Base-by-base conservation (phyloP, 2,888 invertebrate genomes). In the Drosophila maculinotata region DNA sequence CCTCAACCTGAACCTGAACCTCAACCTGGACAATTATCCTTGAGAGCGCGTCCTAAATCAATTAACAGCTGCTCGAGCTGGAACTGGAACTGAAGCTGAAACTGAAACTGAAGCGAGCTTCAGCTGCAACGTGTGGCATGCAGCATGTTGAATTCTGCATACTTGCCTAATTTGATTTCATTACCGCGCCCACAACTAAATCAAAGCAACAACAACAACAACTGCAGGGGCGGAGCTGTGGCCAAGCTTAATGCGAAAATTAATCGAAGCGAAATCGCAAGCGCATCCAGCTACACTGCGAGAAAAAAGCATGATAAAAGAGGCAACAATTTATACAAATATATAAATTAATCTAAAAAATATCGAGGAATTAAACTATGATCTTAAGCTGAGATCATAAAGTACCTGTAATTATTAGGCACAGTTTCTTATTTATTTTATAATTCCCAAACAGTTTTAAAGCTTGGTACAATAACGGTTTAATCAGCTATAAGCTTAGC, bases 101-200 rank as follows among this genome's bases (percentile, higher is more conserved):
- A 35, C 39, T 45, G 17, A 15, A 33, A 26, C 6, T 44, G 15
- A 23, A 48, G 12, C 47, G 10, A 25, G 30, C 49, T 49, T 25
- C 23, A 47, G 31, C 17, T 23, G 48, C 30, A 30, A 23, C 48
- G 48, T 39, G 65, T 42, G 53, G 82, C 75, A 67, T 74, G 82
- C 71, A 67, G 78, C 68, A 78, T 78, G n/a, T 28, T 31, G 20
- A 2, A 31, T 44, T 30, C 30, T 30, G 76, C 75, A 84, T 86
- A 89, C 85, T 90, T 90, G 90, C 82, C 90, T 91, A 90, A 90
- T 90, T 90, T 91, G 91, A 91, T 91, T 91, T 90, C 91, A 90
- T 90, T 90, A 90, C 90, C 90, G 89, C 90, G 90, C 90, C 90
- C 88, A 88, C 89, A 76, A 89, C 79, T 69, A 54, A 75, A 75